phyloP scores from a whole-genome alignment of 2,888 invertebrate species.

The Dryobotodes eremita region DNA sequence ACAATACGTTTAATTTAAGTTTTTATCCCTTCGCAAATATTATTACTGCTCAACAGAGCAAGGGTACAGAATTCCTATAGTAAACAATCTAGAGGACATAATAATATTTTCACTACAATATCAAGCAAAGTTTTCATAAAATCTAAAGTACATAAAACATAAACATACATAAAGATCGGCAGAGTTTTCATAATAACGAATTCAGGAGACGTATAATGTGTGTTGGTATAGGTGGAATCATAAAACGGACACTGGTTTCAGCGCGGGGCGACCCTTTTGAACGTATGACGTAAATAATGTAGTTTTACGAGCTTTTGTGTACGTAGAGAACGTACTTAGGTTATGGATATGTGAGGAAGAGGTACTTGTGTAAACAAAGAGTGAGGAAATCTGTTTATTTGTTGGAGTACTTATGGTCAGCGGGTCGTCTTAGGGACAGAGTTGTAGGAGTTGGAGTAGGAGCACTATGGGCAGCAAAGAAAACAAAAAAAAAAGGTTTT shows the following conservation, averaged over 20 bases:
- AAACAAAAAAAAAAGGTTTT: too few relatives aligned
- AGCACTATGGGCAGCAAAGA: too few relatives aligned
- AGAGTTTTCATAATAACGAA: constrained; percentile 36
- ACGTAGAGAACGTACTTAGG: constrained; percentile 18
- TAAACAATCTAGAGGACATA: not conserved
- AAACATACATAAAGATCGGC: constrained; percentile 35
- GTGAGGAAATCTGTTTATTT: constrained; percentile 23
- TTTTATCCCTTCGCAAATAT: not conserved
- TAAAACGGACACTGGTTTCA: constrained; percentile 60
- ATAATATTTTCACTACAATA: not conserved
- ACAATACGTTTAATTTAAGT: constrained; percentile 1
- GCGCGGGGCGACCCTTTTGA: constrained; percentile 47
- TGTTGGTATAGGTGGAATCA: constrained; percentile 50
- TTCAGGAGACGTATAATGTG: constrained; percentile 42
- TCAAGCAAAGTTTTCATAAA: constrained; percentile 24
- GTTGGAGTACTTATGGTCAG: not conserved
- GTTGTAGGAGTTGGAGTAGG: too few relatives aligned
- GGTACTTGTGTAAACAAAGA: constrained; percentile 30
- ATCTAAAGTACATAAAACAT: constrained; percentile 39
- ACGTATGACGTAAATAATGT: constrained; percentile 57
- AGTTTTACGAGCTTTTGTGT: constrained; percentile 55
- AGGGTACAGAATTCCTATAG: not conserved
- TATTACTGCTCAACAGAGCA: not conserved
- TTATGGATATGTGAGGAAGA: not conserved
- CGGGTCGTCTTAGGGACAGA: too few relatives aligned